Evolutionary conservation across 2,888 invertebrate genomes (phyloP).

Genomic region (Synanthedon myopaeformis): DNA sequence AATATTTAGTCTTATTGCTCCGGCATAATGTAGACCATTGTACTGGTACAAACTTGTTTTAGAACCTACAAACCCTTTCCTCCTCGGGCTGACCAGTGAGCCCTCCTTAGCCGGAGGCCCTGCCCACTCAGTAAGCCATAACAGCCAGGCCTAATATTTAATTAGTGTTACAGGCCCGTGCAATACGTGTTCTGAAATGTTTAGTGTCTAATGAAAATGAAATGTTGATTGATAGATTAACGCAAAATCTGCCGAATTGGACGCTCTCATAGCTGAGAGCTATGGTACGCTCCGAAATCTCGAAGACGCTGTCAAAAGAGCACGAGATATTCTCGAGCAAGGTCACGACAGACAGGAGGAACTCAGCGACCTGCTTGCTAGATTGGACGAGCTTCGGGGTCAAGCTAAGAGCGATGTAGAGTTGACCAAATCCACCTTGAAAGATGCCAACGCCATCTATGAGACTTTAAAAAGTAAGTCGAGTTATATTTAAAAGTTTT

Average conservation of each 20-base stretch:
- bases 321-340: conserved; percentile 76
- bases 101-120: too few species aligned
- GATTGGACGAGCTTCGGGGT: conserved; percentile 80
- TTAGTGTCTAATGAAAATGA: background rate
- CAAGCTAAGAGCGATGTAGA: conserved; percentile 87
- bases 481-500: background rate
- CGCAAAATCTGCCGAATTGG: conserved; percentile 50
- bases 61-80: too few species aligned
- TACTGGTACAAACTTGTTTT: too few species aligned
- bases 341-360: conserved; percentile 75
- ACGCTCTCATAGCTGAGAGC: conserved; percentile 64
- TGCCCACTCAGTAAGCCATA: too few species aligned
- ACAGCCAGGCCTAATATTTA: too few species aligned
- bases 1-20: too few species aligned
- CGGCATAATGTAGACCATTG: too few species aligned
- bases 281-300: conserved; percentile 72
- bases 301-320: conserved; percentile 73
- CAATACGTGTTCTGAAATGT: too few species aligned
- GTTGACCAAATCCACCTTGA: conserved; percentile 83
- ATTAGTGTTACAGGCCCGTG: too few species aligned
- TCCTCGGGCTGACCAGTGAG: too few species aligned
- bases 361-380: conserved; percentile 82
- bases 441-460: conserved; percentile 84
- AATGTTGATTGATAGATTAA: conserved; percentile 60
- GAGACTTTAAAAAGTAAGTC: conserved; percentile 75